Percentiles rank a stretch among this genome's conserved stretches.
Conservation (phyloP, 2,113 vertebrate genomes). For the Lophochroa leadbeateri region DNA sequence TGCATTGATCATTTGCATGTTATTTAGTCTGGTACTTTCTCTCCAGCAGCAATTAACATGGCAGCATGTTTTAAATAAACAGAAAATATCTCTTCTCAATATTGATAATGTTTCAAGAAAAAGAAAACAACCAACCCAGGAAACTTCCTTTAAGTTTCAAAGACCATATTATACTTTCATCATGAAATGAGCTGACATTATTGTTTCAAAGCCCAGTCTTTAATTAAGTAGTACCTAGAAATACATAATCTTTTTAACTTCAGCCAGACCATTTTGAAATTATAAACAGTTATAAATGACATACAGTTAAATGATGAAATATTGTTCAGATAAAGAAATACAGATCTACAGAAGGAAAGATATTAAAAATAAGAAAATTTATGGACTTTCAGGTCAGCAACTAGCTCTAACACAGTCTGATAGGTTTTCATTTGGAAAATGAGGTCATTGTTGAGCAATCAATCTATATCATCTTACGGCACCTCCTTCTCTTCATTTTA, state of each 20-base stretch:
- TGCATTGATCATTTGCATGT: neutral
- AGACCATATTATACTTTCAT: neutral
- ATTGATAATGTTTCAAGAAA: neutral
- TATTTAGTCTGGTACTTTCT: neutral
- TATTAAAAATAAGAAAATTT: neutral
- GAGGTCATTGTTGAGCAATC: conserved; percentile 2
- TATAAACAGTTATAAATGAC: neutral
- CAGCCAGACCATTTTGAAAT: neutral
- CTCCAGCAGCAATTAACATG: neutral
- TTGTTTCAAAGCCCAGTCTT: neutral
- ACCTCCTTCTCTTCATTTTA: neutral
- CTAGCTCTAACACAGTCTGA: neutral
- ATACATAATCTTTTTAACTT: neutral
- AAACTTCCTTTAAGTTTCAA: neutral
- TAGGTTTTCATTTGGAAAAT: neutral
- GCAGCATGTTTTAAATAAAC: neutral
- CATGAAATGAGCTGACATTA: neutral
- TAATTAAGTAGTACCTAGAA: neutral
- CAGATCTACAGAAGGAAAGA: neutral
- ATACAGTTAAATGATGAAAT: neutral
- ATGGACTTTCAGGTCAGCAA: neutral
- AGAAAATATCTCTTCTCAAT: neutral
- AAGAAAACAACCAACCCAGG: neutral
- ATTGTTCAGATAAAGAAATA: neutral
- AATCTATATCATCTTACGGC: neutral